Evolutionary conservation across 2,797 vertebrate genomes (phyloP).

Genomic region (Pyrocephalus nanus): DNA sequence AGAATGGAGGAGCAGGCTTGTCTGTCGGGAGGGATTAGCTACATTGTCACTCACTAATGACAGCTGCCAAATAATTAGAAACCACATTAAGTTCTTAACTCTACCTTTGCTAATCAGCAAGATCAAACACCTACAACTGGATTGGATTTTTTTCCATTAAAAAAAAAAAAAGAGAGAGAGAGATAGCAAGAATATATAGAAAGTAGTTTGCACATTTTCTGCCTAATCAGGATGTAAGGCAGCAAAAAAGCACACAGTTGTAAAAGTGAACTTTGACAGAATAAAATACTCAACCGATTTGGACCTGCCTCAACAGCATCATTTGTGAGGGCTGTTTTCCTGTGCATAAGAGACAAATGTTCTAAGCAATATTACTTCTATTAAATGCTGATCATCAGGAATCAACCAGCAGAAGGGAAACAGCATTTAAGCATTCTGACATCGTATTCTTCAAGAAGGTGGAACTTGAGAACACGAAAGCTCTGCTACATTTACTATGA

Average conservation of each 20-base stretch:
- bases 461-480: background rate
- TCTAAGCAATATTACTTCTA: background rate
- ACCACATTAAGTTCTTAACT: slow-evolving; percentile 57
- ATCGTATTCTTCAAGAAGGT: background rate
- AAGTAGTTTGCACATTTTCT: background rate
- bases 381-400: background rate
- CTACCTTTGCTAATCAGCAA: slow-evolving; percentile 52
- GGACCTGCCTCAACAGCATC: background rate
- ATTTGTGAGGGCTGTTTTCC: background rate
- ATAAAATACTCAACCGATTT: background rate
- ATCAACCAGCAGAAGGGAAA: background rate
- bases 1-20: background rate
- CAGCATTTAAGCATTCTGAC: background rate
- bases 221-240: background rate
- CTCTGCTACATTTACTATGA: background rate
- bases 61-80: slow-evolving; percentile 58
- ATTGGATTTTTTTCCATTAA: background rate
- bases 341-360: background rate
- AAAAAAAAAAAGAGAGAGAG: too few species aligned
- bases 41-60: slow-evolving; percentile 50
- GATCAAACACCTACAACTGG: background rate
- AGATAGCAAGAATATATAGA: background rate
- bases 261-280: background rate
- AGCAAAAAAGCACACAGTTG: background rate
- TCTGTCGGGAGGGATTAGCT: slow-evolving; percentile 20